Evolutionary conservation across 2,888 invertebrate genomes (phyloP), one percentile per base, ranked within the genome.

Genomic region (Pyrrhosoma nymphula): DNA sequence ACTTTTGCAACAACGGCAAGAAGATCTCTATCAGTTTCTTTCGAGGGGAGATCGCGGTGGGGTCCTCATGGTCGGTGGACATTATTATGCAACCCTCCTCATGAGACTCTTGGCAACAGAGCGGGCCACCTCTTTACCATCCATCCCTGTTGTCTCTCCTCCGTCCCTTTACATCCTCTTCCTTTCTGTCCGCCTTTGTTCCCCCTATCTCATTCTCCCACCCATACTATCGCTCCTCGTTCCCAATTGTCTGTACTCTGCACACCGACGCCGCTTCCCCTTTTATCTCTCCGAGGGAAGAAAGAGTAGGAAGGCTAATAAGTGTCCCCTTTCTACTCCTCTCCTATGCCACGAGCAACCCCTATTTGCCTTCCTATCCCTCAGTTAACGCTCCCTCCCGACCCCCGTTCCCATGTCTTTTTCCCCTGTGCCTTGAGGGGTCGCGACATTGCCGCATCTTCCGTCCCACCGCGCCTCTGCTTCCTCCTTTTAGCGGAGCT

Each of bases 401-500:
- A 55, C 89, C n/a, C 47, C 26, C 56, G 14, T 55, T 26, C 14
- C 91, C 63, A 35, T 39, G 60, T 91, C 93, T 93, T 93, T 93
- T 82, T 35, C 82, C 26, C 69, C n/a, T 69, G 47, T 75, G 93
- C 93, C 93, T 69, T 69, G 69, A 75, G 93, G 93, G 93, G 93
- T 69, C 91, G 63, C 39, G 91, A 91, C 91, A 91, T 91, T 91
- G 91, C 91, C 93, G 93, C 93, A 93, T 93, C 93, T 93, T 93
- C 93, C 93, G 93, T 93, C 69, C 93, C 69, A 93, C 69, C 93
- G 93, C 93, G 39, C 55, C 60, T 90, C 91, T 60, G 90, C 90
- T 91, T 91, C 91, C 93, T 93, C 93, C 93, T 75, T 93, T 93
- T 75, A 93, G 63, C 39, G 63, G 69, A n/a, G 20, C 35, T 69